Percentiles rank a stretch among this genome's conserved stretches.
These are phyloP conservation scores for Tridacna gigas DNA, from an alignment of 2,888 invertebrate species.

Conservation along the genomic window DNA sequence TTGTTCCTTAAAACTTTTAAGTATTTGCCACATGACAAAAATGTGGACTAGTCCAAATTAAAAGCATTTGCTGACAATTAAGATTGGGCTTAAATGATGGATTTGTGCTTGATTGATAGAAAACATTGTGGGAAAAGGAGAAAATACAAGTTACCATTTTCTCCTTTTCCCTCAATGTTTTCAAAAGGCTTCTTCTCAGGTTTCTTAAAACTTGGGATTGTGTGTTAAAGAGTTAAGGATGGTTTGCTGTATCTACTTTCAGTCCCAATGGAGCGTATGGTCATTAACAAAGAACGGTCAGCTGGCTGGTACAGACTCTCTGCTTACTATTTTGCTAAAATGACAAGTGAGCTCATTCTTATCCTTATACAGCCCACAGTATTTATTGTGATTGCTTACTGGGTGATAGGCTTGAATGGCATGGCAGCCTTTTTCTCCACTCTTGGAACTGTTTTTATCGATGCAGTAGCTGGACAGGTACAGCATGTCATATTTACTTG, in stretches of 20 bases:
- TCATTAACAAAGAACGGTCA: slow-evolving; percentile 92
- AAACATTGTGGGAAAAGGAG: no score
- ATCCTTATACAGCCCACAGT: slow-evolving; percentile 91
- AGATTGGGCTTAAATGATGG: no score
- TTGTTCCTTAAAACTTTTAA: no score
- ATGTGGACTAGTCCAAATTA: no score
- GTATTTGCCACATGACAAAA: no score
- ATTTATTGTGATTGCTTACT: slow-evolving; percentile 91
- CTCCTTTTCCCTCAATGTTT: background rate
- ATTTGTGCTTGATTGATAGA: no score
- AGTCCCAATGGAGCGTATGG: slow-evolving; percentile 93
- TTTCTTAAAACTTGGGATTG: background rate
- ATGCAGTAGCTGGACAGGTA: slow-evolving; percentile 91
- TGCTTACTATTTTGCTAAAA: slow-evolving; percentile 93
- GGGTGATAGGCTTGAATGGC: slow-evolving; percentile 90
- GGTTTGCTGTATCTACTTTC: slow-evolving; percentile 43
- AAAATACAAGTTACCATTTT: background rate
- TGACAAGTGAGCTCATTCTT: slow-evolving; percentile 92
- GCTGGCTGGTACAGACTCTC: slow-evolving; percentile 92
- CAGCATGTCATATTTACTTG: no score
- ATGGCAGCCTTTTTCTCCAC: slow-evolving; percentile 89
- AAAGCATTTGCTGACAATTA: no score
- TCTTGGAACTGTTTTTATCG: slow-evolving; percentile 89
- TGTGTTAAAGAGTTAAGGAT: background rate
- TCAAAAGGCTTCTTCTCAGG: background rate